Percentiles rank a stretch among this genome's conserved stretches.
Conservation (phyloP, 2,797 vertebrate genomes). For the Brotula barbata region DNA sequence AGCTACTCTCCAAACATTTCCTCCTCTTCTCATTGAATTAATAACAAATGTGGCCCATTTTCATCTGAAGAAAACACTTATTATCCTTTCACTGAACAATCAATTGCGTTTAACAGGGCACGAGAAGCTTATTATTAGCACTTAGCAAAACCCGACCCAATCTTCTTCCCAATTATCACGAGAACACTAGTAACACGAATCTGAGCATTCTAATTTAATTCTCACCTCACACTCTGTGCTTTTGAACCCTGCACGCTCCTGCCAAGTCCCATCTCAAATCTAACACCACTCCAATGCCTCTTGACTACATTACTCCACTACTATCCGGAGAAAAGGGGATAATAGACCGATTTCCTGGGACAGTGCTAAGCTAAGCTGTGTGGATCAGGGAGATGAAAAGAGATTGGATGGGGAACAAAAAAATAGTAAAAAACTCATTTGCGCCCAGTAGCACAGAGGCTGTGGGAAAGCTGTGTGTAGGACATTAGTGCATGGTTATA, state of each 20-base stretch:
- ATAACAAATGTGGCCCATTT: slow-evolving; percentile 53
- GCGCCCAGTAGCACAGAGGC: slow-evolving; percentile 35
- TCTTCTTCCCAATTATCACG: slow-evolving; percentile 45
- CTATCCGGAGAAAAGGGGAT: slow-evolving; percentile 47
- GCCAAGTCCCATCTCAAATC: slow-evolving; percentile 53
- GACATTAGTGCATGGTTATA: slow-evolving; percentile 55
- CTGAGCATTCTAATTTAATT: slow-evolving; percentile 68
- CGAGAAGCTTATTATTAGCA: slow-evolving; percentile 51
- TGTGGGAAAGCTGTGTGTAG: slow-evolving; percentile 41
- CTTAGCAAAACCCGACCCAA: slow-evolving; percentile 53
- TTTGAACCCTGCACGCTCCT: slow-evolving; percentile 17
- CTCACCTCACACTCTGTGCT: slow-evolving; percentile 39
- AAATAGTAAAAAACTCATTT: slow-evolving; percentile 32
- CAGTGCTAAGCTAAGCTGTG: slow-evolving; percentile 53
- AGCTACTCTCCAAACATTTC: slow-evolving; percentile 2
- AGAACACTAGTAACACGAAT: slow-evolving; percentile 58
- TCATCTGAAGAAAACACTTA: slow-evolving; percentile 54
- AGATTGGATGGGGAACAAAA: slow-evolving; percentile 65
- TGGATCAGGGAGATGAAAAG: slow-evolving; percentile 69
- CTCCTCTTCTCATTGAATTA: slow-evolving; percentile 17
- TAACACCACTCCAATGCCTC: slow-evolving; percentile 55
- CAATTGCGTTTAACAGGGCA: slow-evolving; percentile 48
- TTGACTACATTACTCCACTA: slow-evolving; percentile 66
- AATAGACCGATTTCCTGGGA: slow-evolving; percentile 64
- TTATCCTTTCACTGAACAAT: slow-evolving; percentile 51